Evolutionary conservation across 1,140 invertebrate species (phyloP), one percentile per base, ranked within the genome.

Genomic region (Lethrus apterus): DNA sequence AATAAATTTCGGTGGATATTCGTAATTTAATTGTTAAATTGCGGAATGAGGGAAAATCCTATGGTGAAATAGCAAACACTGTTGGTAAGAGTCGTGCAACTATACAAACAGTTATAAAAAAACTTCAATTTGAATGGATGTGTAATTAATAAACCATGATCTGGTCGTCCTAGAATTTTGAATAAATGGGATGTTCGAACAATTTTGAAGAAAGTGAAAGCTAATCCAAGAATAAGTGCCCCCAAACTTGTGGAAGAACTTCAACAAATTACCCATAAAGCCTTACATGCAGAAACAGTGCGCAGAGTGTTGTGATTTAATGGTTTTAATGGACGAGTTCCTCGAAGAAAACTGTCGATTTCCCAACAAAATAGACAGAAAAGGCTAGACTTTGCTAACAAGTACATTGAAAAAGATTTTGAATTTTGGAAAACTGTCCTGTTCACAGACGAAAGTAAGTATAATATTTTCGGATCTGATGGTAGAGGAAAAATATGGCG

Each of bases 381-480:
- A 15, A 18, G 43, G 5, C 13, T 47, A 5, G 13, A 40, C 7
- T 51, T 47, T 35, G 30, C 26, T 1, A 33, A 15, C 14, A 40
- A 40, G 21, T 20, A 51, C 8, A 46, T 19, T 24, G 19, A 50
- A 0, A 48, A 48, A 17, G 9, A 14, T n/a, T 18, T 38, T 0
- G 26, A 50, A 9, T 53, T 56, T 40, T 53, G 35, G 38, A 48
- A 45, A 10, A 33, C 5, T 24, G 33, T 53, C 15, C 30, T 46
- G 8, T 54, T 52, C 20, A 46, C 46, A 21, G 52, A 51, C 17
- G 49, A 54, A 45, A 54, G 46, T 35, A 44, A 29, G 5, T 18
- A 14, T 9, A 42, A 42, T 21, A 18, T 44, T 4, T 44, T 31
- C 15, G 31, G 20, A 21, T 33, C 30, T 5, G 24, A 44, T 44